Evolutionary conservation across 2,113 vertebrate species (phyloP), one percentile per base, ranked within the genome.

Genomic region (Otus sunia): DNA sequence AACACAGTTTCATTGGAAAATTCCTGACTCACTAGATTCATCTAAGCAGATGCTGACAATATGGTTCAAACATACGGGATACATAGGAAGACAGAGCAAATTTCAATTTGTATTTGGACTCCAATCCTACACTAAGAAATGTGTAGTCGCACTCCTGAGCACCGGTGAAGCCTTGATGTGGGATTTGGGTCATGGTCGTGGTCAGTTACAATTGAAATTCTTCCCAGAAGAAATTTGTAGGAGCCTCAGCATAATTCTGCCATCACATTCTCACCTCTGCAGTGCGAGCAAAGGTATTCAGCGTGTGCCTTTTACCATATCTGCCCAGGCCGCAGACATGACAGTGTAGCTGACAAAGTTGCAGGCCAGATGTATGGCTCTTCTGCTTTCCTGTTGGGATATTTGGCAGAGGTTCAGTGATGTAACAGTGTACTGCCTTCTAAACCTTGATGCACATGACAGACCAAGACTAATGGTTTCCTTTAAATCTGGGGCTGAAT

Each of bases 391-490:
- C 75, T 92, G 93, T 96, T 39, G 78, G 88, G 82, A 88, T 87
- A 62, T 90, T 79, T 97, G 95, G 86, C 93, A 96, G 58, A 69
- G 47, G 68, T 94, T 97, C 96, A 96, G 60, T 94, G 91, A 94
- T 94, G 96, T 93, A 95, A 95, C 88, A 95, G 76, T 85, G 71
- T 69, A 64, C 67, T 95, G 82, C 87, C 39, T 95, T 95, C 94
- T 96, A 97, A 97, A 95, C 96, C 94, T 95, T 95, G 94, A 97
- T 96, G 97, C 96, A 90, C 91, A 90, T 97, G 97, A 98, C 96
- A 97, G 92, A 96, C 49, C 66, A 95, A 97, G 96, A 98, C 92
- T 97, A 97, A 98, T 94, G 80, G 66, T 95, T 98, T 98, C 97
- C 97, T 96, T 97, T 97, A 97, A 95, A 95, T 97, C 86, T 97